A percentile compares a stretch with the other conserved stretches of the same genome.
Evolutionary conservation across 2,888 invertebrate genomes (phyloP).

Genomic region (Eurytoma californica): DNA sequence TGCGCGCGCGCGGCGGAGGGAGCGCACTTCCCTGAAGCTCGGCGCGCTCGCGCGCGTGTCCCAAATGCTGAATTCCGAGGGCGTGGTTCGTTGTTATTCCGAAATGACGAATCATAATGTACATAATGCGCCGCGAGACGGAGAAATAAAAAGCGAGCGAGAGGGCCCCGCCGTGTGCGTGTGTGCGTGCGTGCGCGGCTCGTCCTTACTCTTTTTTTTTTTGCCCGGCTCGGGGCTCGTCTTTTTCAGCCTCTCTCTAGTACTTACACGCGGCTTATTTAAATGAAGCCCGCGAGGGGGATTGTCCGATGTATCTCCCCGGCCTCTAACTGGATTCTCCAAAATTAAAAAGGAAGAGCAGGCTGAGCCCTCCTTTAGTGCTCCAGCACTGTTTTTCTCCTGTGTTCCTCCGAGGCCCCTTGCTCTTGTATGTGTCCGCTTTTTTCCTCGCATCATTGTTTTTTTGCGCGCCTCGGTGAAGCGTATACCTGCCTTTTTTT

Average conservation of each 20-base stretch:
- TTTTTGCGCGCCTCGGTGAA: background rate
- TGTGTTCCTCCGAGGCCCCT: background rate
- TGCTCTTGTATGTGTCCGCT: background rate
- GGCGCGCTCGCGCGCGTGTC: conserved; percentile 62
- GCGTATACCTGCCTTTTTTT: background rate
- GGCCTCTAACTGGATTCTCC: conserved; percentile 68
- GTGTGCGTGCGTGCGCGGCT: conserved; percentile 51
- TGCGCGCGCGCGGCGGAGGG: conserved; percentile 9
- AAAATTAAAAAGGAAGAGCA: conserved; percentile 69
- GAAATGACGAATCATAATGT: conserved; percentile 75
- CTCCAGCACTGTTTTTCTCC: conserved; percentile 10
- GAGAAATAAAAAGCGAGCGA: conserved; percentile 54
- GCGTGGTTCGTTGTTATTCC: conserved; percentile 73
- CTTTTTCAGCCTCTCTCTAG: conserved; percentile 48
- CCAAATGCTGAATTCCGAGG: conserved; percentile 73
- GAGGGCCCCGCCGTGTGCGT: background rate
- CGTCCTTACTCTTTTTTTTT: conserved; percentile 43
- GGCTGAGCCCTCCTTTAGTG: conserved; percentile 22
- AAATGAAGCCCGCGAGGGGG: conserved; percentile 66
- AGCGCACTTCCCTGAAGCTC: conserved; percentile 34
- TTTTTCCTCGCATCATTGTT: background rate
- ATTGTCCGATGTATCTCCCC: conserved; percentile 68
- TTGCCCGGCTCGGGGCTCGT: conserved; percentile 36
- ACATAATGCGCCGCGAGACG: conserved; percentile 60
- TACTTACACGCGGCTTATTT: conserved; percentile 72